Evolutionary conservation across 2,888 invertebrate species (phyloP), one percentile per base, ranked within the genome.

Genomic region (Epicampocera succincta): DNA sequence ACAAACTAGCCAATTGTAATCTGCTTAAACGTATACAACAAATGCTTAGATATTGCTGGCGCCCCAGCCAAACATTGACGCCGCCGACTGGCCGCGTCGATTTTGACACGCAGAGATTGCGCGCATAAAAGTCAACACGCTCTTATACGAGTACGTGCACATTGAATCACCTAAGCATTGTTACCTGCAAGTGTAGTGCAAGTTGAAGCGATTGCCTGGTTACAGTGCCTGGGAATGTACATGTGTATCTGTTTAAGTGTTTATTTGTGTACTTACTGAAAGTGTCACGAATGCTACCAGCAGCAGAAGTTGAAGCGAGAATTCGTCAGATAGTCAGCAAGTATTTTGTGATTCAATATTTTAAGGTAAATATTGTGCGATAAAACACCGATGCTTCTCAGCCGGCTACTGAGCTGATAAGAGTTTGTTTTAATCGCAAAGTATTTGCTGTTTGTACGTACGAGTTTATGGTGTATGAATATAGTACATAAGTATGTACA

Each of bases 61-160:
- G 89, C 89, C 89, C 85, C 84, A 83, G 84, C 85, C 85, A 86
- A 85, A 84, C 85, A 82, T 80, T 84, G 84, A 83, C 86, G 89
- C 89, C 89, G 89, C 89, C 88, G 88, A 87, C 85, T 84, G 88
- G 88, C 89, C 89, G 89, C 88, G 89, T 85, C 88, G 85, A 85
- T 86, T 88, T 86, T 88, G 89, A 89, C 88, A 89, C 87, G 86
- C 77, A 66, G 69, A 69, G 80, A 77, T 81, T 83, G 78, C 54
- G 48, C 42, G 69, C 69, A 60, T 71, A 44, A 63, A 75, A 68
- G 50, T 60, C 58, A 42, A 69, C 52, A 65, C 25, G 50, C 11
- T n/a, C n/a, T 69, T 29, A 52, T 42, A 25, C 15, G 40, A 17
- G 33, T 42, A 25, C 15, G 40, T 29, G 33, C 13, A 52, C 42